Conservation (phyloP, 2,113 vertebrate genomes). For the Prietella phreatophila region DNA sequence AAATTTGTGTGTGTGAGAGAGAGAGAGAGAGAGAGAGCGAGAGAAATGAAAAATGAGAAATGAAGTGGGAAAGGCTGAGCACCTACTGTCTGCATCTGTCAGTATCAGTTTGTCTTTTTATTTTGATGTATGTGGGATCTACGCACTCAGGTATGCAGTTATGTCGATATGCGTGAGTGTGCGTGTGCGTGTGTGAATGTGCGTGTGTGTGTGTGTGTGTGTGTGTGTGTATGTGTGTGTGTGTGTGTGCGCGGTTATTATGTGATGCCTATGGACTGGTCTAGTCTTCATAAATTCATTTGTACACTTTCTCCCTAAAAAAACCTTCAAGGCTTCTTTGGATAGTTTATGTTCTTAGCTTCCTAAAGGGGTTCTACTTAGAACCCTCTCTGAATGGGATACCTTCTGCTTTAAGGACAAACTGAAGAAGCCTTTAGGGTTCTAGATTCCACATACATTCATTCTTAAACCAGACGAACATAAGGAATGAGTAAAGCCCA, state of each 20-base stretch:
- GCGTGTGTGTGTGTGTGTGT: neutral
- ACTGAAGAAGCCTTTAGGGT: neutral
- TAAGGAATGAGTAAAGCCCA: neutral
- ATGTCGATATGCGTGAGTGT: constrained; percentile 20
- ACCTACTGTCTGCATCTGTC: constrained; percentile 30
- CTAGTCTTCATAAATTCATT: constrained; percentile 10
- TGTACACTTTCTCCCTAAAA: neutral
- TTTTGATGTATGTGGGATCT: constrained; percentile 20
- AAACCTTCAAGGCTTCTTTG: neutral
- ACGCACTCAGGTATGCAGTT: constrained; percentile 21
- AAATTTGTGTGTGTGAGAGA: no score
- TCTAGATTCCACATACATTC: neutral
- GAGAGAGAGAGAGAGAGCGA: no score
- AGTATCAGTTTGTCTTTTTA: constrained; percentile 42
- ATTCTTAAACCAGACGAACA: neutral
- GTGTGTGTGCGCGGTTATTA: neutral
- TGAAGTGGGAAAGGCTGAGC: constrained; percentile 6
- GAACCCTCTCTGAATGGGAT: neutral
- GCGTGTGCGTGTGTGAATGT: neutral
- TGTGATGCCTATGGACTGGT: neutral
- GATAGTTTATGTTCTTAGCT: neutral
- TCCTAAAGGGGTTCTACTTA: neutral
- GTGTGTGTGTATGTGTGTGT: neutral
- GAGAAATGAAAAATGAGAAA: neutral
- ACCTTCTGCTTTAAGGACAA: neutral